Evolutionary conservation across 1,140 invertebrate species (phyloP), one percentile per base, ranked within the genome.

Genomic region (Paraescarpia echinospica): DNA sequence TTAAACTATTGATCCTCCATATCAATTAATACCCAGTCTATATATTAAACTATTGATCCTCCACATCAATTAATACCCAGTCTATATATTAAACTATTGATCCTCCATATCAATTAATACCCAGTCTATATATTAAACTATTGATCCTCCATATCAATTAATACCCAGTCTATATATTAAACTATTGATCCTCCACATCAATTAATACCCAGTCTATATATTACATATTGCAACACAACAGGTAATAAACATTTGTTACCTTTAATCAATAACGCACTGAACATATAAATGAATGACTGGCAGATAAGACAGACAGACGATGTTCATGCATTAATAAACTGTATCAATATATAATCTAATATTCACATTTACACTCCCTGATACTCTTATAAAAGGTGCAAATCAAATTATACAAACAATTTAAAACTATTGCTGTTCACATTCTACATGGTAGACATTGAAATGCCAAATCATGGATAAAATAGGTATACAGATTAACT

Each of bases 311-410:
- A 77, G 22, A 18, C 59, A 77, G 59, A 77, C 4, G 27, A 77
- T 14, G 14, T 77, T 77, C 14, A 77, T 77, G 22, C 22, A 77
- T 77, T 77, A 77, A 31, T 27, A 77, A 18, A 77, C 22, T 12
- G 59, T 77, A 77, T 77, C 59, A 77, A 77, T 77, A 77, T 77
- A 77, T 77, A 77, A 77, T 77, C 59, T 77, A 77, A 77, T 77
- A 77, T 77, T 77, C 59, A 77, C 27, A 77, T 31, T 77, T 77
- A 27, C 27, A 31, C 59, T 77, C 59, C 59, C 59, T 77, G 59
- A 77, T 77, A 27, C 27, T 77, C 59, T 77, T 31, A 12, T 77
- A 27, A 18, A 77, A 77, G 14, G 59, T 77, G 59, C 59, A 77
- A 18, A 77, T 77, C 59, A 77, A 77, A 77, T 77, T 77, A 77